Evolutionary conservation across 2,797 vertebrate species (phyloP).

Genomic region (Phaenicophaeus curvirostris): DNA sequence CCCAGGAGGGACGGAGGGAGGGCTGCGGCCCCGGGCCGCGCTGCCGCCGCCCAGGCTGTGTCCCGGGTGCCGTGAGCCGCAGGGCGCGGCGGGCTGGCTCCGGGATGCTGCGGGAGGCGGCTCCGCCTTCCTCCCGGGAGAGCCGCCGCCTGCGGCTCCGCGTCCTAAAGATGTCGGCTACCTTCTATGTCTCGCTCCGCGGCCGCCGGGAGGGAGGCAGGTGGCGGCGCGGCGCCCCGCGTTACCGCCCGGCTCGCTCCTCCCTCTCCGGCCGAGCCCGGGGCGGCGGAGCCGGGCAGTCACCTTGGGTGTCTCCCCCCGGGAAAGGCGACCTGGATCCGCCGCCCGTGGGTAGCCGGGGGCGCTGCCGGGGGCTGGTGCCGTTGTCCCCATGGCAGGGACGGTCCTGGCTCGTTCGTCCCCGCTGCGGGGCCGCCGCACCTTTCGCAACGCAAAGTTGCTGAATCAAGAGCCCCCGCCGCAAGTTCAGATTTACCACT

Average conservation of each 20-base stretch:
- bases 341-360: neutral
- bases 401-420: neutral
- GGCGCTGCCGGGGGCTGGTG: neutral
- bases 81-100: neutral
- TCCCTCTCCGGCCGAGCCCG: neutral
- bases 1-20: too few relatives aligned
- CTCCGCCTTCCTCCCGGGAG: neutral
- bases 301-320: neutral
- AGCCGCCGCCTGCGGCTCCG: neutral
- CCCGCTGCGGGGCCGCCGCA: neutral
- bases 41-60: neutral
- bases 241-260: neutral
- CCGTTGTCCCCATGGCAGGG: neutral
- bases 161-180: neutral
- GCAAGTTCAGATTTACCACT: neutral
- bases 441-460: neutral
- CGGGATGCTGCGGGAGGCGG: neutral
- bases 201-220: neutral
- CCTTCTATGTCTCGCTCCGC: neutral
- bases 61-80: neutral
- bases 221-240: neutral
- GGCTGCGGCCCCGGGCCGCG: neutral
- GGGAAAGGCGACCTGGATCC: neutral
- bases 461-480: neutral
- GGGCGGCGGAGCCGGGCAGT: neutral